These are phyloP conservation scores for Drosophila affinis DNA, from an alignment of 2,888 invertebrate species.

Conservation along the genomic window DNA sequence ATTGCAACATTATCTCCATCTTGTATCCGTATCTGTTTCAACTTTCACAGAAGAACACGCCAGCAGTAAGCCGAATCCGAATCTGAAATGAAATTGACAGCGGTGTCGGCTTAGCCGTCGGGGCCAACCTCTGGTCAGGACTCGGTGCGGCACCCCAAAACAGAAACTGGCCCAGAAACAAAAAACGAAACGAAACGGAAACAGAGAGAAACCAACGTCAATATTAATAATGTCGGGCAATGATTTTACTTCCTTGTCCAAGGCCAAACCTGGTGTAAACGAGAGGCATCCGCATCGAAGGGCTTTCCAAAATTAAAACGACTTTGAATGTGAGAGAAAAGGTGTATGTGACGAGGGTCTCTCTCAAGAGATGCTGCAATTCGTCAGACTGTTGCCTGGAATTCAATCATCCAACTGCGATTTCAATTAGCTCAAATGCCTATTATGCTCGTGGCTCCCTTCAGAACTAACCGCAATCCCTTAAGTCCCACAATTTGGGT, in stretches of 20 bases:
- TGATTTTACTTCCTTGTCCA: slow-evolving; percentile 54
- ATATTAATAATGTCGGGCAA: slow-evolving; percentile 65
- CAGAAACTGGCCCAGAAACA: slow-evolving; percentile 1
- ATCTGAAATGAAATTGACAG: slow-evolving; percentile 64
- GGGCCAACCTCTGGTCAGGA: slow-evolving; percentile 30
- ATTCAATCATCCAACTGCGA: slow-evolving; percentile 9
- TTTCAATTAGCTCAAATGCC: slow-evolving; percentile 52
- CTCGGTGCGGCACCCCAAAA: slow-evolving; percentile 2
- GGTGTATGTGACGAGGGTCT: slow-evolving; percentile 19
- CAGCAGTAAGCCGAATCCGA: slow-evolving; percentile 41
- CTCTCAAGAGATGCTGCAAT: slow-evolving; percentile 1
- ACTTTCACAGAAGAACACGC: slow-evolving; percentile 51
- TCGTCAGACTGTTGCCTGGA: slow-evolving; percentile 3
- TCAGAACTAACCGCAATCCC: slow-evolving; percentile 54
- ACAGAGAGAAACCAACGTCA: slow-evolving; percentile 51
- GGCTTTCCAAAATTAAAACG: slow-evolving; percentile 60
- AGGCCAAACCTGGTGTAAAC: slow-evolving; percentile 21
- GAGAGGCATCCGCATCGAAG: slow-evolving; percentile 27
- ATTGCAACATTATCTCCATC: slow-evolving; percentile 70
- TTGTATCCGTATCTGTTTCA: slow-evolving; percentile 44
- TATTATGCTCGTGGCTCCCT: slow-evolving; percentile 1
- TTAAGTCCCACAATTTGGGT: slow-evolving; percentile 42
- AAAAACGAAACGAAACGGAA: background rate
- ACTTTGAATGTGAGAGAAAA: too few species aligned
- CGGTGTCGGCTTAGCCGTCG: slow-evolving; percentile 59